A percentile compares a stretch with the other conserved stretches of the same genome.
These are phyloP conservation scores for Argopecten irradians DNA, from an alignment of 1,140 invertebrate genomes.

Conservation along the genomic window DNA sequence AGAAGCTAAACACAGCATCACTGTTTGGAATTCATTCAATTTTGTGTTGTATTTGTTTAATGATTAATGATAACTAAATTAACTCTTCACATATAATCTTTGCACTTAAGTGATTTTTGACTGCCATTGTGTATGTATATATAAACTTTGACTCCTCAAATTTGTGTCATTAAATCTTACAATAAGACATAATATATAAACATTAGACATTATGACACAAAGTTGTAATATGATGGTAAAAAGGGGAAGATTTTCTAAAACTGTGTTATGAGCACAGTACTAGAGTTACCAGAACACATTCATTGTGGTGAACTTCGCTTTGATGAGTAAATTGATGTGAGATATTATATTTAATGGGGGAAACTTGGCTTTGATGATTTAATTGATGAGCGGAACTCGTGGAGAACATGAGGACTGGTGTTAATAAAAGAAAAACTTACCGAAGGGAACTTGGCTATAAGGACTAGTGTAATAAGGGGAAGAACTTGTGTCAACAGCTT, in stretches of 20 bases:
- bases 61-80: background rate
- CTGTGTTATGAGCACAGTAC: no score
- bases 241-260: no score
- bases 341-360: background rate
- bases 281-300: background rate
- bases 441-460: slow-evolving; percentile 92
- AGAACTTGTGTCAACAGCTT: slow-evolving; percentile 86
- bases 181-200: no score
- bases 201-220: no score
- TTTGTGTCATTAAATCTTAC: no score
- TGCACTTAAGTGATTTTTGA: background rate
- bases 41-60: background rate
- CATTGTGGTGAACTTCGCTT: background rate
- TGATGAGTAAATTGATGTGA: background rate
- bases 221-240: no score
- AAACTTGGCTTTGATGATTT: background rate
- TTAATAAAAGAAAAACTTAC: slow-evolving; percentile 78
- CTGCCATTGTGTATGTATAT: no score
- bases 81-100: background rate
- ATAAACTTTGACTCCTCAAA: no score
- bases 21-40: background rate
- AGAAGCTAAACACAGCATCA: background rate
- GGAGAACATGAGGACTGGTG: no score
- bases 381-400: no score
- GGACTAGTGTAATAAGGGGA: slow-evolving; percentile 89